Percentiles rank a stretch among this genome's conserved stretches.
Evolutionary conservation across 2,113 vertebrate genomes (phyloP).

Genomic region (Zapornia atra): DNA sequence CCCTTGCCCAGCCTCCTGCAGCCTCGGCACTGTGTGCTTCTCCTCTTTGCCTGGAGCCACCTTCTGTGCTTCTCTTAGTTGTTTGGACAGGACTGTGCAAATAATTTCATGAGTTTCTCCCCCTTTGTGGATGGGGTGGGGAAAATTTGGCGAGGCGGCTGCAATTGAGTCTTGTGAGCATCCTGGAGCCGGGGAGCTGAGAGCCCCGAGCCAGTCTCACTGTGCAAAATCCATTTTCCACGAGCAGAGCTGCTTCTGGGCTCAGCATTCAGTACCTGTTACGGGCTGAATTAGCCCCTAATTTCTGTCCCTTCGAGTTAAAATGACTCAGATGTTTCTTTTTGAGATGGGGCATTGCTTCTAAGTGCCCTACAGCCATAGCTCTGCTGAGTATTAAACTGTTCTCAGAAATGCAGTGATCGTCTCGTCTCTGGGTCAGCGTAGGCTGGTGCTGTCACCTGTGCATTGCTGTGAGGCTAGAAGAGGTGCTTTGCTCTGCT

Average conservation of each 20-base stretch:
- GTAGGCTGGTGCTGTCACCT: background rate
- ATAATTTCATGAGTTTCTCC: background rate
- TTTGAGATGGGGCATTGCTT: background rate
- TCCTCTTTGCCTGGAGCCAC: background rate
- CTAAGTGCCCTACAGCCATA: background rate
- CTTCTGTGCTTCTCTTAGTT: background rate
- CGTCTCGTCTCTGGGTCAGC: background rate
- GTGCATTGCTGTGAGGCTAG: background rate
- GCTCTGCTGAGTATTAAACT: conserved; percentile 3
- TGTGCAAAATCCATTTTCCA: conserved; percentile 47
- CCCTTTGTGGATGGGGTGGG: background rate
- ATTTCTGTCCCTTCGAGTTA: conserved; percentile 45
- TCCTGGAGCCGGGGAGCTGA: background rate
- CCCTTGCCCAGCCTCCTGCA: background rate
- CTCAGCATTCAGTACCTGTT: conserved; percentile 35
- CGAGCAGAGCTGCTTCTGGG: background rate
- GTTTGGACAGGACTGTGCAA: background rate
- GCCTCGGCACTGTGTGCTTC: background rate
- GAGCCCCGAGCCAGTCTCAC: background rate
- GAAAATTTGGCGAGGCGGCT: background rate
- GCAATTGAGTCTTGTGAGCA: accelerated
- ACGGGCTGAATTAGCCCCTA: conserved; percentile 15
- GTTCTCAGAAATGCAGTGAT: background rate
- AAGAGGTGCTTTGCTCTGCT: conserved; percentile 7
- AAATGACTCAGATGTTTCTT: conserved; percentile 30